Percentiles rank a stretch among this genome's conserved stretches.
Conservation (phyloP, 1,140 invertebrate species). For the Camponotus pennsylvanicus region DNA sequence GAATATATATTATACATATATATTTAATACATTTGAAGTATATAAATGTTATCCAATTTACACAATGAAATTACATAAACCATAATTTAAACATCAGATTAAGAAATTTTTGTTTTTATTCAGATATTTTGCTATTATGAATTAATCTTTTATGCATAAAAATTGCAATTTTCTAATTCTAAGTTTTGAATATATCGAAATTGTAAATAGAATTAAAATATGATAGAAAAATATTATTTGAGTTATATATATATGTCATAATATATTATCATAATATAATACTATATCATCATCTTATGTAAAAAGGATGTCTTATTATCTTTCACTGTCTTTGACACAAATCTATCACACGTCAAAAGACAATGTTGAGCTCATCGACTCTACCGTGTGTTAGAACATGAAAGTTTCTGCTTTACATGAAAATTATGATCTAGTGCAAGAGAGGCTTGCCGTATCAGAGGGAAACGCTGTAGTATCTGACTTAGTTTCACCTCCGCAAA, state of each 20-base stretch:
- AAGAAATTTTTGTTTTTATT: not conserved
- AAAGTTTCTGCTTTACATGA: constrained; percentile 18
- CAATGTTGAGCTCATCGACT: constrained; percentile 25
- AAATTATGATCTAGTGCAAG: constrained; percentile 49
- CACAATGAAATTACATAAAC: not conserved
- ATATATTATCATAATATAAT: not conserved
- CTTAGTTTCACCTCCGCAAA: constrained; percentile 56
- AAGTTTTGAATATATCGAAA: not conserved
- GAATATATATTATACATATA: too few relatives aligned
- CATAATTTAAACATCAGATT: not conserved
- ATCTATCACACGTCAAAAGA: not conserved
- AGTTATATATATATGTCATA: not conserved
- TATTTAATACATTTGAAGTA: not conserved
- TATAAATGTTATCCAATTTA: not conserved
- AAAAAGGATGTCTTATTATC: constrained; percentile 11
- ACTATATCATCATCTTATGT: not conserved
- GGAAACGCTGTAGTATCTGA: constrained; percentile 52
- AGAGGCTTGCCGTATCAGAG: constrained; percentile 12
- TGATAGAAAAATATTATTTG: not conserved
- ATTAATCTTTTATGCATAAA: not conserved
- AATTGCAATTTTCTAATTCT: not conserved
- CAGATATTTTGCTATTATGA: not conserved
- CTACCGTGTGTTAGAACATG: not conserved
- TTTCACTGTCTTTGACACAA: not conserved
- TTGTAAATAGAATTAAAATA: not conserved